Evolutionary conservation across 2,113 vertebrate species (phyloP).

Genomic region (Pedetes capensis): DNA sequence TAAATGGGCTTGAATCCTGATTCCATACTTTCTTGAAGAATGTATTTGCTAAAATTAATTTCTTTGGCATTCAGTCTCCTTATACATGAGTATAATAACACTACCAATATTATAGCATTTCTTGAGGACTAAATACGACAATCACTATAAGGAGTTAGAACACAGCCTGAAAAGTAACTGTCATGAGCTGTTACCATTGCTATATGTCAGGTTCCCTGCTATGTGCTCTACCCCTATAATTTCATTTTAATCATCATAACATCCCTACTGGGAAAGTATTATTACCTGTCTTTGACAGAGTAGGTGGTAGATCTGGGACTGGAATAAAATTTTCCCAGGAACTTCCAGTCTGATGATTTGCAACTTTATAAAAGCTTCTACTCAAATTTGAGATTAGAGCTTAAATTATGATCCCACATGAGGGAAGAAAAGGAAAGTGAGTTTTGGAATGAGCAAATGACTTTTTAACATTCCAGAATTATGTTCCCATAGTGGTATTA

Average conservation of each 20-base stretch:
- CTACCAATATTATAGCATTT: background rate
- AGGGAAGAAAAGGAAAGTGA: conserved; percentile 32
- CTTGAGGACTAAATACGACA: background rate
- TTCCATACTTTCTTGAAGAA: background rate
- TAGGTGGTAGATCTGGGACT: conserved; percentile 24
- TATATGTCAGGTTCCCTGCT: background rate
- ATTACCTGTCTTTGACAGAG: conserved; percentile 44
- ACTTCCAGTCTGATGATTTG: conserved; percentile 63
- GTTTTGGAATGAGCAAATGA: conserved; percentile 62
- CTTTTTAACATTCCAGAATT: conserved; percentile 74
- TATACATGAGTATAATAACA: background rate
- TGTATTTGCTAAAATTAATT: background rate
- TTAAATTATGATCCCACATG: conserved; percentile 57
- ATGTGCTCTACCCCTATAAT: background rate
- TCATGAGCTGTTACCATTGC: background rate
- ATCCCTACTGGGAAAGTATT: conserved; percentile 18
- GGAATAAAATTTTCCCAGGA: conserved; percentile 62
- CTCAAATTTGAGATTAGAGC: conserved; percentile 61
- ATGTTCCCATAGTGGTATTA: conserved; percentile 67
- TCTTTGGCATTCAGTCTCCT: background rate
- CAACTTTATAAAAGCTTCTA: conserved; percentile 64
- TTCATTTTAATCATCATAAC: conserved; percentile 42
- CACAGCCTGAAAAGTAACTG: background rate
- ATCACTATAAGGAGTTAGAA: background rate
- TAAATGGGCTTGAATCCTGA: background rate